A percentile compares a stretch with the other conserved stretches of the same genome.
Conservation (phyloP, 1,140 invertebrate species). For the Harlomillsia oculata region DNA sequence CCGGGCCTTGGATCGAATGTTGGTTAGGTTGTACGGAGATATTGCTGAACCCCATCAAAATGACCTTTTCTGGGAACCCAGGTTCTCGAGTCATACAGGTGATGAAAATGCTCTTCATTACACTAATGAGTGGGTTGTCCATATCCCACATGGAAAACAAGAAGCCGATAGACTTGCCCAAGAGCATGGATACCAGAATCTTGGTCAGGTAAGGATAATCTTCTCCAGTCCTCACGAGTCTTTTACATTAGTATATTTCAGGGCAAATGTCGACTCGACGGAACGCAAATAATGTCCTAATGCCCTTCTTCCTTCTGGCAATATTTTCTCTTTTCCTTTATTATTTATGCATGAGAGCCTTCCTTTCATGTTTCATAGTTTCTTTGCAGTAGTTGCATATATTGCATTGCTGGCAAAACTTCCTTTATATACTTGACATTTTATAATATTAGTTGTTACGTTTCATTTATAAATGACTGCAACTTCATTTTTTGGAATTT, state of each 20-base stretch:
- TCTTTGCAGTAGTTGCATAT: too few relatives aligned
- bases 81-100: slow-evolving; percentile 23
- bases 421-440: too few relatives aligned
- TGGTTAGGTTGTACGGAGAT: slow-evolving; percentile 25
- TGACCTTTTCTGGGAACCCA: slow-evolving; percentile 18
- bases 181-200: slow-evolving; percentile 45
- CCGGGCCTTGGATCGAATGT: slow-evolving; percentile 19
- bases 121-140: slow-evolving; percentile 50
- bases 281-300: too few relatives aligned
- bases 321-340: not conserved
- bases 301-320: too few relatives aligned
- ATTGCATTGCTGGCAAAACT: too few relatives aligned
- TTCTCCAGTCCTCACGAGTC: too few relatives aligned
- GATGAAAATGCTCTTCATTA: slow-evolving; percentile 38
- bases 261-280: too few relatives aligned
- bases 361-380: not conserved
- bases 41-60: slow-evolving; percentile 17
- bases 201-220: slow-evolving; percentile 42
- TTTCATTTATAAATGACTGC: too few relatives aligned
- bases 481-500: slow-evolving; percentile 1
- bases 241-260: too few relatives aligned
- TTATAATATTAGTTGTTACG: too few relatives aligned
- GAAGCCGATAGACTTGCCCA: slow-evolving; percentile 44
- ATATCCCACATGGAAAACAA: slow-evolving; percentile 43
- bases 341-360: not conserved